Base-by-base conservation (phyloP, 2,113 vertebrate genomes). In the Cacatua alba region DNA sequence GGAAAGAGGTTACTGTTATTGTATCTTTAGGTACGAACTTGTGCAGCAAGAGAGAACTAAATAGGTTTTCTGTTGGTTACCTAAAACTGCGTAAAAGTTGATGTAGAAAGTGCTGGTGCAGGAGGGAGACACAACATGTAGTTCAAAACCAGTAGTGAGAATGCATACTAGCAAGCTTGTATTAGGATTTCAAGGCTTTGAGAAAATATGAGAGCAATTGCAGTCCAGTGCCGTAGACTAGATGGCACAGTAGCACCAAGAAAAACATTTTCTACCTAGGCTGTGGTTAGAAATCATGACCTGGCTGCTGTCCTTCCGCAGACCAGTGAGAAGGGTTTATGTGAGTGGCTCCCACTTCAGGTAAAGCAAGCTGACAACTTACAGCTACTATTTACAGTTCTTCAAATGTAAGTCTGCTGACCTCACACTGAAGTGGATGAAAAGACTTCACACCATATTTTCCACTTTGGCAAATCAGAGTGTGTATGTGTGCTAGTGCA, bases 401-500 rank as follows among this genome's bases (percentile, higher is more conserved):
- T 37, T 76, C 17, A 49, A 71, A 17, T 24, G 7, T 4, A 53
- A 69, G 3, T 9, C 70, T 41, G n/a, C 46, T 79, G 57, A 75
- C 29, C 29, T 53, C 19, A 23, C 25, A 20, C 1, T 21, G n/a
- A 59, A 39, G 43, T 3, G 9, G 37, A 21, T 35, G 17, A 64
- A 18, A 69, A 63, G 14, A 63, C 17, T 46, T 74, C 28, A 71
- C 43, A 49, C 12, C 28, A n/a, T 12, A 51, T 39, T 29, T 55
- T 41, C 53, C 43, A 18, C 21, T 74, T 55, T 35, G 65, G 9
- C 49, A 75, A 51, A 65, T 35, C 9, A 78, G 44, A 28, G 37
- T 8, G 7, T 5, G 1, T 0, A 3, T 7, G 13, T 18, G 51
- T 11, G 20, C 4, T 7, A 10, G 33, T 2, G 18, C 1, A 1